phyloP scores from a whole-genome alignment of 2,888 invertebrate species.

The Amorpha juglandis region DNA sequence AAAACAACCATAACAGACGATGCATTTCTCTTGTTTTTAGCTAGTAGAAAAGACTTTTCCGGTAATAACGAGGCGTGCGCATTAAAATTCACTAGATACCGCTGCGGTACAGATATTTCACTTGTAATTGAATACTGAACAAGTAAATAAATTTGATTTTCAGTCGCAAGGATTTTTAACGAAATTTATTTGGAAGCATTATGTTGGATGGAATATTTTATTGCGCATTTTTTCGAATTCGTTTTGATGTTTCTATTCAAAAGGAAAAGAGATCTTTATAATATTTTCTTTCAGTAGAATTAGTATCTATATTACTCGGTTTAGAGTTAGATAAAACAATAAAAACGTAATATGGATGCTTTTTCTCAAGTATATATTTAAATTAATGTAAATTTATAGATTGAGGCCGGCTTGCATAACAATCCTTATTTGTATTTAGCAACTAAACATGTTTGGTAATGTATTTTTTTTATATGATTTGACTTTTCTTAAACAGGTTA shows the following conservation, averaged over 20 bases:
- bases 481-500: too few relatives aligned
- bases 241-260: background rate
- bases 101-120: conserved; percentile 32
- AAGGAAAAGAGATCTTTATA: background rate
- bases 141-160: conserved; percentile 44
- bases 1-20: conserved; percentile 27
- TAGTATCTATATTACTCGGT: conserved; percentile 1
- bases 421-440: too few relatives aligned
- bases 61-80: conserved; percentile 33
- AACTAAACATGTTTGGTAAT: too few relatives aligned
- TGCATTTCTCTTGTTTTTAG: conserved; percentile 23
- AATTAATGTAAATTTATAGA: too few relatives aligned
- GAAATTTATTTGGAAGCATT: conserved; percentile 24
- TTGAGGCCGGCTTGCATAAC: too few relatives aligned
- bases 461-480: too few relatives aligned
- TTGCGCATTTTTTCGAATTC: conserved; percentile 32
- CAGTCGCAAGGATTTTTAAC: conserved; percentile 35
- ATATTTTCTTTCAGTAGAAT: conserved; percentile 7
- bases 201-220: conserved; percentile 38
- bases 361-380: too few relatives aligned
- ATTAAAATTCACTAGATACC: conserved; percentile 51
- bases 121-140: conserved; percentile 41
- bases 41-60: conserved; percentile 18
- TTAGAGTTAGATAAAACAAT: too few relatives aligned
- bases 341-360: too few relatives aligned